Conservation (phyloP, 2,888 invertebrate genomes). For the Amitus sp. region DNA sequence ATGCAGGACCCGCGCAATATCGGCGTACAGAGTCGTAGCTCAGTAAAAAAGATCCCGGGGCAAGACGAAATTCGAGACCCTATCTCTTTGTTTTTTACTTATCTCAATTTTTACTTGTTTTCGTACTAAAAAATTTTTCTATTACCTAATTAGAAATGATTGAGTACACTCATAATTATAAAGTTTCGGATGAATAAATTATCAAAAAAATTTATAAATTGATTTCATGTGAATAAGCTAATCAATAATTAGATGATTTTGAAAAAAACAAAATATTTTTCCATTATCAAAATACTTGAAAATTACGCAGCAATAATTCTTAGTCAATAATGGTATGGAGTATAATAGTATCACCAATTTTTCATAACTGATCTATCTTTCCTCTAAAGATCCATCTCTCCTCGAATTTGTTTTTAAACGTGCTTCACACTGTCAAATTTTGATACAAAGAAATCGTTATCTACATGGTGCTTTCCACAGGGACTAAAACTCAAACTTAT, state of each 20-base stretch:
- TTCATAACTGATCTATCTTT: neutral
- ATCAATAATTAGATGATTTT: no score
- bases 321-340: neutral
- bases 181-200: no score
- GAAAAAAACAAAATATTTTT: no score
- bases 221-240: neutral
- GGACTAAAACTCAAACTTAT: neutral
- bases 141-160: no score
- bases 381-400: neutral
- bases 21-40: neutral
- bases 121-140: no score
- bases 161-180: no score
- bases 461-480: neutral
- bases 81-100: neutral
- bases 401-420: neutral
- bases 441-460: neutral
- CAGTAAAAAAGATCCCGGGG: neutral
- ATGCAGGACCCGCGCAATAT: neutral
- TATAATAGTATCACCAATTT: neutral
- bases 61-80: neutral
- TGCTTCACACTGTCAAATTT: neutral
- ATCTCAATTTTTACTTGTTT: conserved; percentile 1
- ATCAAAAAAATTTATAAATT: neutral
- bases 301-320: neutral
- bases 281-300: neutral